These are phyloP conservation scores for Falco peregrinus DNA, from an alignment of 2,797 vertebrate species.

Conservation along the genomic window DNA sequence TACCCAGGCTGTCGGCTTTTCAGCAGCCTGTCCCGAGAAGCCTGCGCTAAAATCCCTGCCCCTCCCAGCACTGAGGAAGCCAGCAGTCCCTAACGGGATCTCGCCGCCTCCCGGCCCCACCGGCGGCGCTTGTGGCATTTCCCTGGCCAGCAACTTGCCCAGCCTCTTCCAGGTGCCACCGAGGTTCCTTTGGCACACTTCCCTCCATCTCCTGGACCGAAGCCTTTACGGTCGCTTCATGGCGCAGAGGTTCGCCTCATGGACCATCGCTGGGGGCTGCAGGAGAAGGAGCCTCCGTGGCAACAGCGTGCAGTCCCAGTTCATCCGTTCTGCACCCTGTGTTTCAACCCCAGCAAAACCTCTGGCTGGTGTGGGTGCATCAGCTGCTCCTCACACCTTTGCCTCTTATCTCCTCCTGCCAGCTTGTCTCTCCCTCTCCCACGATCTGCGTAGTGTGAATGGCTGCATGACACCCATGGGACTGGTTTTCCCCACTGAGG, in stretches of 20 bases:
- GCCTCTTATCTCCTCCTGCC: neutral
- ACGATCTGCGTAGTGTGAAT: accelerated
- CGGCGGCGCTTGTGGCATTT: accelerated
- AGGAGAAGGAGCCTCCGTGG: neutral
- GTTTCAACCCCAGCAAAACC: neutral
- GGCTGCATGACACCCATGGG: neutral
- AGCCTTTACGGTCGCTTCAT: accelerated
- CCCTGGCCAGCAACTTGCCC: neutral
- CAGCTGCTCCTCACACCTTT: neutral
- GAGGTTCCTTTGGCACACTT: accelerated
- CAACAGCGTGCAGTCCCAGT: neutral
- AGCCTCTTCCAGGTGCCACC: neutral
- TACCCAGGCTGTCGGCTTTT: neutral
- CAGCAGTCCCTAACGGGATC: neutral
- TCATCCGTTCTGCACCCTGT: neutral
- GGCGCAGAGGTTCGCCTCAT: accelerated
- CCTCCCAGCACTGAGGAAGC: neutral
- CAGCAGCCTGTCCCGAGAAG: neutral
- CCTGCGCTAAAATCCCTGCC: neutral
- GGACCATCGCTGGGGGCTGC: neutral
- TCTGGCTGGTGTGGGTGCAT: neutral
- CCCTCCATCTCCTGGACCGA: neutral
- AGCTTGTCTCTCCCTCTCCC: neutral
- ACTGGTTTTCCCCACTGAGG: neutral
- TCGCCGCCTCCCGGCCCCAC: neutral